Evolutionary conservation across 2,888 invertebrate genomes (phyloP).

Genomic region (Torymus aiolomorphi): DNA sequence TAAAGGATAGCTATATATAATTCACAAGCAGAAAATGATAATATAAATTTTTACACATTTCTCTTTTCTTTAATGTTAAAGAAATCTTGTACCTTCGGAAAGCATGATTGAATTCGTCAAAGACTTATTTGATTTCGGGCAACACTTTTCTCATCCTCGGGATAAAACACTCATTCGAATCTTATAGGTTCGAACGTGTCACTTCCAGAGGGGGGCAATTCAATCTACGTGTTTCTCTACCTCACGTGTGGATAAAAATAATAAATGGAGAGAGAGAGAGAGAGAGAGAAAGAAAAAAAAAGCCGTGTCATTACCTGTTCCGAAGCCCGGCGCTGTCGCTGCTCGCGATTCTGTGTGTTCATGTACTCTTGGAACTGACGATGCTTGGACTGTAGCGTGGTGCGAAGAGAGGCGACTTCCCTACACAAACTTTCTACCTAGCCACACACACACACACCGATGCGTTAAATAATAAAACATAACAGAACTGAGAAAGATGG

Average conservation of each 20-base stretch:
- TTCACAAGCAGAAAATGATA: no score
- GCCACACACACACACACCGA: slow-evolving; percentile 74
- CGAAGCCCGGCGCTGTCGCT: slow-evolving; percentile 66
- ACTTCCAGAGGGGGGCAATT: background rate
- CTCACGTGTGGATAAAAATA: background rate
- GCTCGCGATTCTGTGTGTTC: slow-evolving; percentile 70
- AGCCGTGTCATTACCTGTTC: slow-evolving; percentile 69
- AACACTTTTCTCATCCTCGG: no score
- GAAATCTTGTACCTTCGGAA: background rate
- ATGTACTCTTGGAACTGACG: slow-evolving; percentile 73
- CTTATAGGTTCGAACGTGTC: no score
- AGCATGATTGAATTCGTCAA: background rate
- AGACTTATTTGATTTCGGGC: background rate
- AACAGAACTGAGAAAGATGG: slow-evolving; percentile 44
- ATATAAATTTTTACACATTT: no score
- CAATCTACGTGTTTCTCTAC: background rate
- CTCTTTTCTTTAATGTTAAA: no score
- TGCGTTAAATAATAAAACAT: slow-evolving; percentile 73
- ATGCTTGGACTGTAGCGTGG: slow-evolving; percentile 74
- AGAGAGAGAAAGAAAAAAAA: slow-evolving; percentile 63
- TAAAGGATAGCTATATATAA: no score
- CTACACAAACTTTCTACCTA: slow-evolving; percentile 76
- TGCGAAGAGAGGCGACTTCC: slow-evolving; percentile 75
- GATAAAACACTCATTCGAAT: no score
- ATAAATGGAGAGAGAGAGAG: no score